Percentiles rank a stretch among this genome's conserved stretches.
Conservation (phyloP, 2,888 invertebrate genomes). For the Drosophila dives region DNA sequence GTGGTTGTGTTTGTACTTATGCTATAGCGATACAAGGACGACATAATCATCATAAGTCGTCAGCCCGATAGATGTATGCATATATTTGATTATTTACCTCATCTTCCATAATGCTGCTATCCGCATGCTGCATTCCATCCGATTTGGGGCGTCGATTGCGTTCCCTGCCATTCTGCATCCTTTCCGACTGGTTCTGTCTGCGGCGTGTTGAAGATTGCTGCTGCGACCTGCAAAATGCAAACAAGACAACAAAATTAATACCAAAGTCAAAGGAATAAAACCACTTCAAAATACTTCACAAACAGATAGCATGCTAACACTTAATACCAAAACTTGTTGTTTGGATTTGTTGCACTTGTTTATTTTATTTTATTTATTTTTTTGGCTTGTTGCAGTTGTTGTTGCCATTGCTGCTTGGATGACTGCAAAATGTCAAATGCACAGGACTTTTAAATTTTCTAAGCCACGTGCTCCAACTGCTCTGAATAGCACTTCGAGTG, state of each 20-base stretch:
- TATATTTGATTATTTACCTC: constrained; percentile 76
- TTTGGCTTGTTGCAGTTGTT: not conserved
- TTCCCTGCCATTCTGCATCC: constrained; percentile 80
- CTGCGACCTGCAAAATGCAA: constrained; percentile 65
- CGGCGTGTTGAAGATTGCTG: constrained; percentile 79
- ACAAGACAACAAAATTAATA: constrained; percentile 31
- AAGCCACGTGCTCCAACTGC: constrained; percentile 37
- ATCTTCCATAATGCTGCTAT: constrained; percentile 84
- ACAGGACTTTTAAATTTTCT: constrained; percentile 42
- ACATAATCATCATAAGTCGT: constrained; percentile 38
- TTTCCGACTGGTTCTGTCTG: constrained; percentile 76
- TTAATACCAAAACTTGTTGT: constrained; percentile 47
- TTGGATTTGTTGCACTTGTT: constrained; percentile 37
- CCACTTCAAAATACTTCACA: constrained; percentile 27
- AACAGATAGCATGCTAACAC: constrained; percentile 26
- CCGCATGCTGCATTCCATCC: constrained; percentile 83
- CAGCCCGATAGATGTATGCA: not conserved
- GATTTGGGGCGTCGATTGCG: constrained; percentile 83
- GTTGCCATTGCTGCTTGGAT: constrained; percentile 16
- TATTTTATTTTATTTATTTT: not conserved
- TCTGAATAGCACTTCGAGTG: constrained; percentile 41
- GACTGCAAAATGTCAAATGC: constrained; percentile 61
- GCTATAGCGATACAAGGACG: constrained; percentile 4
- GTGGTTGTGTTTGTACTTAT: not conserved
- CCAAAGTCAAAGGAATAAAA: constrained; percentile 5